Evolutionary conservation across 1,140 invertebrate species (phyloP), one percentile per base, ranked within the genome.

Genomic region (Papilio polyxenes): DNA sequence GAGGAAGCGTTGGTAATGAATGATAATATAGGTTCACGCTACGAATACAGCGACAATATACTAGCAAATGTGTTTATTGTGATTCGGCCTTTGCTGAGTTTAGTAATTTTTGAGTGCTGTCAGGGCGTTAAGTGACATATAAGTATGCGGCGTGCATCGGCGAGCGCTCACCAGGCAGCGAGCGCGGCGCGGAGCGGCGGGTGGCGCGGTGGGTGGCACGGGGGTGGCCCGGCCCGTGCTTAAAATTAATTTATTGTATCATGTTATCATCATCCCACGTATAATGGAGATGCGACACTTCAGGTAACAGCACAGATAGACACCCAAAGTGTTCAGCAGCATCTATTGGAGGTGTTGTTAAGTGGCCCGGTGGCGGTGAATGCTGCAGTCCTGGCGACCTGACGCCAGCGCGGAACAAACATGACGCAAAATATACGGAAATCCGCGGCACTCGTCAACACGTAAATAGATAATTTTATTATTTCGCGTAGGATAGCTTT

Each of bases 1-100:
- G 23, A 65, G 62, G 62, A 65, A 65, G 62, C 20, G 11, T 13
- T 65, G 62, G 23, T 65, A 65, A 65, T 65, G 23, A 65, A 65
- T 65, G 23, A 59, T 20, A 59, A 56, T 11, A n/a, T 56, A 20
- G 56, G 17, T 9, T 59, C 56, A 20, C 56, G 17, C 17, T 20
- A 59, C 56, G 17, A 20, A 0, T 13, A 65, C 62, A 31, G 15
- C 51, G 51, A 53, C 15, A 53, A 53, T 44, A 44, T 44, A 7
- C n/a, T 7, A 65, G 11, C 23, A 13, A 65, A 65, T 65, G 62
- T 65, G 23, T 65, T 65, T 65, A 23, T 65, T 65, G 62, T 65
- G 7, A 65, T 65, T 65, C 59, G 20, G 59, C 9, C 59, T 65
- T 6, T 8, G 59, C 20, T 65, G 5, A 23, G 8, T 10, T 65